phyloP scores from a whole-genome alignment of 2,797 vertebrate species.

The Sebastes matsubarae region DNA sequence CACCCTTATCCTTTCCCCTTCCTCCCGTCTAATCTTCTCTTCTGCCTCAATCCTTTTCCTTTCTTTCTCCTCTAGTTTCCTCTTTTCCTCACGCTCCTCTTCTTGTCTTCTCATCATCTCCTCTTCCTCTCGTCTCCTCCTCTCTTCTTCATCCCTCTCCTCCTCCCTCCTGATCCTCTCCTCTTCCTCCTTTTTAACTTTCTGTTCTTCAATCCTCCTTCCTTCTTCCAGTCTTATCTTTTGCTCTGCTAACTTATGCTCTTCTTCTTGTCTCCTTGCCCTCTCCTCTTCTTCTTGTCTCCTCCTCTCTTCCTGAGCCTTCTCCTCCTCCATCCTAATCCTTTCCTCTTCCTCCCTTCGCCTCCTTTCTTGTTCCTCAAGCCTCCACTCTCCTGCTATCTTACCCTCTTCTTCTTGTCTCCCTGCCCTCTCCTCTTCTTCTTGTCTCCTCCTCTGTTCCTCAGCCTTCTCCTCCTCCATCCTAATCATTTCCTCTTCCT shows the following conservation, averaged over 20 bases:
- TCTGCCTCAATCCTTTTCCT: conserved; percentile 5
- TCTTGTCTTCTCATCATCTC: background rate
- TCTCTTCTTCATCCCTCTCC: background rate
- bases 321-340: background rate
- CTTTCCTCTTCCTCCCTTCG: background rate
- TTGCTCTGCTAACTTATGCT: background rate
- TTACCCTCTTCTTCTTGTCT: background rate
- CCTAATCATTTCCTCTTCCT: background rate
- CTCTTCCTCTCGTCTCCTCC: background rate
- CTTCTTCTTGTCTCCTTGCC: background rate
- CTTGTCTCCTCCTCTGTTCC: background rate
- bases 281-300: background rate
- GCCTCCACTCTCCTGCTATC: background rate
- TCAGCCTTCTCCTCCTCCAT: background rate
- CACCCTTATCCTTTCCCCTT: background rate
- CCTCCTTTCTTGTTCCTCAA: background rate
- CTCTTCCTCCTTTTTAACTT: background rate
- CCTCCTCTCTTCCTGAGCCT: background rate
- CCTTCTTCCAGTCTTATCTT: background rate
- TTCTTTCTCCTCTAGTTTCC: background rate
- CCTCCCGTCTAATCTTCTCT: conserved; percentile 2
- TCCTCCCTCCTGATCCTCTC: background rate
- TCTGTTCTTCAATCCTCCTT: background rate
- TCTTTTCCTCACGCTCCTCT: background rate
- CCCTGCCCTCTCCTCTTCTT: conserved; percentile 1